Conservation (phyloP, 2,113 vertebrate genomes). For the Hippocampus abdominalis region DNA sequence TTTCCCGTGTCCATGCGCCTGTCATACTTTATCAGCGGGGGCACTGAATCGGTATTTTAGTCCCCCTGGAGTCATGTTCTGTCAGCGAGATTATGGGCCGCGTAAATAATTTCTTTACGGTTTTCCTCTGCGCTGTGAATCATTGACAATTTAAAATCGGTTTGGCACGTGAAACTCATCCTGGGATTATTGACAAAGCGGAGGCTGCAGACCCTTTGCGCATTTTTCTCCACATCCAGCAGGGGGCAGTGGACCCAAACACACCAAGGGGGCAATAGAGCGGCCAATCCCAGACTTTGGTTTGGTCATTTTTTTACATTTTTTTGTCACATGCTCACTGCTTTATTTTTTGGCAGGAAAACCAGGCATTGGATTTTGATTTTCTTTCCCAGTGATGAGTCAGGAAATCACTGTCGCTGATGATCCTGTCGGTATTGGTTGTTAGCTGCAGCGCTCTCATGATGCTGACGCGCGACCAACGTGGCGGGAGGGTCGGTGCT, state of each 20-base stretch:
- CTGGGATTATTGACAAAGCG: constrained; percentile 22
- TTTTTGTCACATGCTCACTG: constrained; percentile 8
- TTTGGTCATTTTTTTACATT: constrained; percentile 20
- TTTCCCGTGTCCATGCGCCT: not conserved
- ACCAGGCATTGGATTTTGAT: not conserved
- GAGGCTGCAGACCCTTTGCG: constrained; percentile 22
- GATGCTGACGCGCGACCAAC: not conserved
- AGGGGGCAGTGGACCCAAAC: constrained; percentile 53
- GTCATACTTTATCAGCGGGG: not conserved
- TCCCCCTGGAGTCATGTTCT: not conserved
- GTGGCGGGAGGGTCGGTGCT: not conserved
- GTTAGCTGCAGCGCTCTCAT: not conserved
- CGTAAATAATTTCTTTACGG: not conserved
- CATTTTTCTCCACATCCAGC: constrained; percentile 44
- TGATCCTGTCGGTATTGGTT: not conserved
- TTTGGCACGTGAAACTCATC: constrained; percentile 2
- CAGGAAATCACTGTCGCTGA: no score
- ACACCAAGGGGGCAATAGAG: constrained; percentile 17
- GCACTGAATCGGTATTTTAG: not conserved
- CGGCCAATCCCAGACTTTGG: constrained; percentile 18
- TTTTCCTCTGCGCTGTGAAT: not conserved
- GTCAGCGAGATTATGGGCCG: not conserved
- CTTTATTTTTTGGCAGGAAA: not conserved
- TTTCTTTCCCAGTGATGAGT: no score
- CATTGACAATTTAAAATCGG: not conserved